phyloP scores from a whole-genome alignment of 2,888 invertebrate genomes.

The Helicoverpa assulta region DNA sequence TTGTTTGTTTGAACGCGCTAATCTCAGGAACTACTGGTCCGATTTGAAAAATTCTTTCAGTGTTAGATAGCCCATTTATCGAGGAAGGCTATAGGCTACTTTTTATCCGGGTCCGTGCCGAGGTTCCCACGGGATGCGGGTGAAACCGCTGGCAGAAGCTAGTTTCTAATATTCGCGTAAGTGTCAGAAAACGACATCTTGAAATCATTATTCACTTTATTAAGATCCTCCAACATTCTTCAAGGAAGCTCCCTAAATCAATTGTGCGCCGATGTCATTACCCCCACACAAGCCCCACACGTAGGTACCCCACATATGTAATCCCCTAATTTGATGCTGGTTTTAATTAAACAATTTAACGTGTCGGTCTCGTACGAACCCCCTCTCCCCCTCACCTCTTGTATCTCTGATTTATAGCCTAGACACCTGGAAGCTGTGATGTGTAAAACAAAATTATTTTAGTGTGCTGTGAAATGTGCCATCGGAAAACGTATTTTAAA shows the following conservation, averaged over 20 bases:
- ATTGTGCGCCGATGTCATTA: slow-evolving; percentile 46
- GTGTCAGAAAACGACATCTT: too few relatives aligned
- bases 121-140: too few relatives aligned
- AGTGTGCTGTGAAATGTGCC: slow-evolving; percentile 71
- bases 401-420: slow-evolving; percentile 70
- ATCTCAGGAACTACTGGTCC: too few relatives aligned
- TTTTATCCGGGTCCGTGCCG: too few relatives aligned
- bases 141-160: too few relatives aligned
- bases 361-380: slow-evolving; percentile 45
- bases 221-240: too few relatives aligned
- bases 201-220: background rate
- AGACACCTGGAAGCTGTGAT: slow-evolving; percentile 68
- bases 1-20: too few relatives aligned
- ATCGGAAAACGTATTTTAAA: slow-evolving; percentile 15
- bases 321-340: slow-evolving; percentile 65
- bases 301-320: slow-evolving; percentile 57
- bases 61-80: too few relatives aligned
- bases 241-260: slow-evolving; percentile 26
- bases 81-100: too few relatives aligned
- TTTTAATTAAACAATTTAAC: slow-evolving; percentile 72
- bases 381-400: slow-evolving; percentile 17
- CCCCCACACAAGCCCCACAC: slow-evolving; percentile 36
- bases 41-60: too few relatives aligned
- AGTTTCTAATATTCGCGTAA: too few relatives aligned
- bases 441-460: slow-evolving; percentile 71